Evolutionary conservation across 2,888 invertebrate genomes (phyloP).

Genomic region (Lycia hirtaria): DNA sequence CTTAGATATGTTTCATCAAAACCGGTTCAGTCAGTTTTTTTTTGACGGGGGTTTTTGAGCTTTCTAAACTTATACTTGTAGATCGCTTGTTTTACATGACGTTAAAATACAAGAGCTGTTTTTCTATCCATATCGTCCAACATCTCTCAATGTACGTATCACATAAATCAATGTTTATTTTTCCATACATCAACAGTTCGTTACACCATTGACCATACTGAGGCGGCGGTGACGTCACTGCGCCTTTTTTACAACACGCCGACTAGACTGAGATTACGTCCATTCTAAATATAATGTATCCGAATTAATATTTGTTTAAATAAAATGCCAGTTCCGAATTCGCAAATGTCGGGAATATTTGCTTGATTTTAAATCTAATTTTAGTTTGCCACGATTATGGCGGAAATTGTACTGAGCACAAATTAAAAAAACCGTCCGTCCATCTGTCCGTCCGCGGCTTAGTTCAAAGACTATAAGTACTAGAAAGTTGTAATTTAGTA

Average conservation of each 20-base stretch:
- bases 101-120: no score
- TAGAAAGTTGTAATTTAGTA: no score
- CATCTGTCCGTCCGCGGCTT: no score
- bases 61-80: no score
- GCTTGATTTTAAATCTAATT: neutral
- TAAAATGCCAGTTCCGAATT: constrained; percentile 11
- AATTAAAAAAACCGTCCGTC: no score
- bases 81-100: no score
- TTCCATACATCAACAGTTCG: constrained; percentile 15
- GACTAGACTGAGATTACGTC: constrained; percentile 26
- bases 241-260: constrained; percentile 20
- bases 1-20: no score
- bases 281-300: constrained; percentile 28
- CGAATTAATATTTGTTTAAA: constrained; percentile 7
- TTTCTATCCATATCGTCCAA: no score
- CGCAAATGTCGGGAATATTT: constrained; percentile 8
- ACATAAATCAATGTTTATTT: constrained; percentile 7
- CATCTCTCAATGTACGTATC: neutral
- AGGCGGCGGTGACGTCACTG: constrained; percentile 30
- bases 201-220: constrained; percentile 2
- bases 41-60: no score
- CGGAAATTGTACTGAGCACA: neutral
- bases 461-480: no score
- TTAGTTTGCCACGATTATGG: no score
- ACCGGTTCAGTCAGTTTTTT: no score